Percentiles rank a stretch among this genome's conserved stretches.
phyloP scores from a whole-genome alignment of 1,140 invertebrate species.

The Drosophila baimaii region DNA sequence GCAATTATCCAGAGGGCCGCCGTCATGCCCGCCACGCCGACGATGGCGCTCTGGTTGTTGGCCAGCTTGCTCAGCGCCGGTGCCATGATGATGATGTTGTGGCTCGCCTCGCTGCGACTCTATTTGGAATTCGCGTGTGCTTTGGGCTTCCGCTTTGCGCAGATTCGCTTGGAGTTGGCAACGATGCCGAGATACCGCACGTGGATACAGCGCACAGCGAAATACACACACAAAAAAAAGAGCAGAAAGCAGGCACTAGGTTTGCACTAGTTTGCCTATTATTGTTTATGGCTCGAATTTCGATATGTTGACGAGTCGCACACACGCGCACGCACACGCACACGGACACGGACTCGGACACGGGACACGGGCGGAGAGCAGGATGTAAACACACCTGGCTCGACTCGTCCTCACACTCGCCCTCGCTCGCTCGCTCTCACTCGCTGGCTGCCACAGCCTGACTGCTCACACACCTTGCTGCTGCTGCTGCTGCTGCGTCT shows the following conservation, averaged over 20 bases:
- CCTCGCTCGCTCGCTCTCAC: slow-evolving; percentile 7
- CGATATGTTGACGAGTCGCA: slow-evolving; percentile 16
- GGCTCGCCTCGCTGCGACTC: slow-evolving; percentile 11
- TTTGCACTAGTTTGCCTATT: slow-evolving; percentile 14
- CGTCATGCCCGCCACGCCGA: slow-evolving; percentile 86
- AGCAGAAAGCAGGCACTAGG: not conserved
- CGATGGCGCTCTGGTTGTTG: slow-evolving; percentile 85
- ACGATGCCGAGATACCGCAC: slow-evolving; percentile 15
- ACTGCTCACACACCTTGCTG: slow-evolving; percentile 14
- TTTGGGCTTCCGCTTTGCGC: slow-evolving; percentile 28
- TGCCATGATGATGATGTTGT: slow-evolving; percentile 85
- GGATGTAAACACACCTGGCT: slow-evolving; percentile 48
- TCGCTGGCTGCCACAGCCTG: slow-evolving; percentile 23
- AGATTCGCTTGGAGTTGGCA: slow-evolving; percentile 17
- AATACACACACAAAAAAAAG: slow-evolving; percentile 28
- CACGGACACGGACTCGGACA: slow-evolving; percentile 5
- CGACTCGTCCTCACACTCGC: slow-evolving; percentile 18
- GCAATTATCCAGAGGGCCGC: slow-evolving; percentile 86
- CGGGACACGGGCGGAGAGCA: slow-evolving; percentile 17
- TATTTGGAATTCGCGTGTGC: slow-evolving; percentile 25
- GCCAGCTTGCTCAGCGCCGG: slow-evolving; percentile 87
- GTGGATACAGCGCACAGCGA: slow-evolving; percentile 21
- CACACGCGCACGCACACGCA: slow-evolving; percentile 10
- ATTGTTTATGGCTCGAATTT: slow-evolving; percentile 28
- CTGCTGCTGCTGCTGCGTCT: slow-evolving; percentile 3